These are phyloP conservation scores for Falco peregrinus DNA, from an alignment of 2,797 vertebrate genomes.

Conservation along the genomic window DNA sequence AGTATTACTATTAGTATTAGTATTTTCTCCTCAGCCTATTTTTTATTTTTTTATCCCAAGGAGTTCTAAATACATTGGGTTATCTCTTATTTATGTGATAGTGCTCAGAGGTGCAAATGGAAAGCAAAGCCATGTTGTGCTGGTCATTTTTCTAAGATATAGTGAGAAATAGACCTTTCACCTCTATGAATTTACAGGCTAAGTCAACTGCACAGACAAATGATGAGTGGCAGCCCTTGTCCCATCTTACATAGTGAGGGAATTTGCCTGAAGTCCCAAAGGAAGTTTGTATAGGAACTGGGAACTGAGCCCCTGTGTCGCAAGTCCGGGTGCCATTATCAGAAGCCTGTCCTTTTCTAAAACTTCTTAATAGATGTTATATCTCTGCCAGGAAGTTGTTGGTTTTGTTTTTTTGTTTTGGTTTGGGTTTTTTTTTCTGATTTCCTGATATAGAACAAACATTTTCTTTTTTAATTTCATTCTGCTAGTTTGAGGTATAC, in stretches of 20 bases:
- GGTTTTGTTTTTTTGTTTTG: no score
- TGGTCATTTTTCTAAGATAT: background rate
- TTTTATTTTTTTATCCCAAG: background rate
- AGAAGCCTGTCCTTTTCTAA: background rate
- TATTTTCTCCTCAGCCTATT: accelerated
- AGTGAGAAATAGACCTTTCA: background rate
- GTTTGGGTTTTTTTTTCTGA: background rate
- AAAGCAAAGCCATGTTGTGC: background rate
- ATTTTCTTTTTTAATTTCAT: background rate
- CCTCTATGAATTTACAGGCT: background rate
- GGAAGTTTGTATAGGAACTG: background rate
- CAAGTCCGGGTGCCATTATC: background rate
- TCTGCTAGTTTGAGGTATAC: background rate
- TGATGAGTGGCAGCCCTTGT: background rate
- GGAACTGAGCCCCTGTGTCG: background rate
- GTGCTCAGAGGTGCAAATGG: background rate
- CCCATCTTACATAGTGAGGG: background rate
- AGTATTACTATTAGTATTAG: no score
- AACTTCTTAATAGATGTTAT: background rate
- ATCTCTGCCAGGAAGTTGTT: background rate
- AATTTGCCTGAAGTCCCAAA: background rate
- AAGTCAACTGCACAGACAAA: background rate
- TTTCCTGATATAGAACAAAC: background rate
- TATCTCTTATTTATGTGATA: background rate
- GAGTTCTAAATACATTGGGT: background rate